These are phyloP conservation scores for Oopsacas minuta DNA, from an alignment of 37 sponge, comb jelly and placozoan species.

Conservation along the genomic window DNA sequence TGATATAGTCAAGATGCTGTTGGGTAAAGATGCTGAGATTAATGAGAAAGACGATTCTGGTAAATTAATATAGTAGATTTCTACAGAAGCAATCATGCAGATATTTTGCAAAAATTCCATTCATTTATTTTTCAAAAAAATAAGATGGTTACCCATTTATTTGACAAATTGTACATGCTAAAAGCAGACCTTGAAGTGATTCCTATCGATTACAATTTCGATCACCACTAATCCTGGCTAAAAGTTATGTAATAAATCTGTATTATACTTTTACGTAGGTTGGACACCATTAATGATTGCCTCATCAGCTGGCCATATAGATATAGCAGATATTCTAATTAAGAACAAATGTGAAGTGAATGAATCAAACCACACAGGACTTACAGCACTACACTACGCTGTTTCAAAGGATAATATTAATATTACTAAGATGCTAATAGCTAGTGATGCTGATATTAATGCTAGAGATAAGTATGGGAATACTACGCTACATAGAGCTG, in stretches of 20 bases:
- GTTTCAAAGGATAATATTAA: not conserved
- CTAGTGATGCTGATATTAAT: not conserved
- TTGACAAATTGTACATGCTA: too few species aligned
- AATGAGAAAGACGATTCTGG: not conserved
- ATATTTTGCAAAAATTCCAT: too few species aligned
- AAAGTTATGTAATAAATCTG: too few species aligned
- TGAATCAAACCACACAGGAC: not conserved
- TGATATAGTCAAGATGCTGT: slow-evolving; percentile 24
- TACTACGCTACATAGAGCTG: not conserved
- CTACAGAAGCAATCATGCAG: too few species aligned
- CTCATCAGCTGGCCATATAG: not conserved
- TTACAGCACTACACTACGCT: not conserved
- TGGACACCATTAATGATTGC: not conserved
- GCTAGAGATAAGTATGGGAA: not conserved
- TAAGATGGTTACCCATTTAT: too few species aligned
- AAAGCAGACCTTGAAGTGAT: too few species aligned
- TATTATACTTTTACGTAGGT: too few species aligned
- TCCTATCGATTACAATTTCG: too few species aligned
- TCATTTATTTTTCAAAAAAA: too few species aligned
- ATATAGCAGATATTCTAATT: not conserved
- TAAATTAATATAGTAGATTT: too few species aligned
- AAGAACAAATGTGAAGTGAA: not conserved
- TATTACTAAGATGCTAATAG: not conserved
- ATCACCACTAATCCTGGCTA: too few species aligned
- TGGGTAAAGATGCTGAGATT: slow-evolving; percentile 27